Conservation (phyloP, 64 coral and sea anemone species). For the Trachythela sp. region DNA sequence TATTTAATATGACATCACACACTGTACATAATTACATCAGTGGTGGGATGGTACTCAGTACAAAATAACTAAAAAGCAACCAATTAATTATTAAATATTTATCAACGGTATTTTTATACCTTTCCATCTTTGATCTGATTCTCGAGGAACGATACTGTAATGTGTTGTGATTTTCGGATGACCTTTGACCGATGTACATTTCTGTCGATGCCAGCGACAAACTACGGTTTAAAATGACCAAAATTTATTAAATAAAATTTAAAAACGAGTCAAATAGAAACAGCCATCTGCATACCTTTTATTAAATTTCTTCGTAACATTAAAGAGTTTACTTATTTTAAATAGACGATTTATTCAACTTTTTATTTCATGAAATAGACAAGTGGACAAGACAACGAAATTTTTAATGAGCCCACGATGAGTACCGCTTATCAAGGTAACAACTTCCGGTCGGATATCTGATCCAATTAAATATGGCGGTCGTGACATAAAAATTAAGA, state of each 20-base stretch:
- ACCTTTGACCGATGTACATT: constrained; percentile 5
- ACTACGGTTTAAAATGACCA: not conserved
- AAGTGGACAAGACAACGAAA: not conserved
- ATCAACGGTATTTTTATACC: constrained; percentile 53
- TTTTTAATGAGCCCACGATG: not conserved
- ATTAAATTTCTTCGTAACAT: not conserved
- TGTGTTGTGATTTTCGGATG: constrained; percentile 91
- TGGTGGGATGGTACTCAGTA: no score
- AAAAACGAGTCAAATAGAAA: not conserved
- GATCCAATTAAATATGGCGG: not conserved
- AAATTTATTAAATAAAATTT: not conserved
- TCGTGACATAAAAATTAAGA: not conserved
- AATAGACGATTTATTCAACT: not conserved
- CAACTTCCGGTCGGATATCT: not conserved
- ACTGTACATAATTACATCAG: no score
- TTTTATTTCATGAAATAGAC: not conserved
- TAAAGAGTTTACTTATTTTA: not conserved
- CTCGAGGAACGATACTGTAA: constrained; percentile 77
- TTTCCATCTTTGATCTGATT: constrained; percentile 96
- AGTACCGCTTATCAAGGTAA: not conserved
- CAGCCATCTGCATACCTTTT: not conserved
- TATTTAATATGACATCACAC: no score
- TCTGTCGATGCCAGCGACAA: not conserved
- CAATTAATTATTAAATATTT: no score
- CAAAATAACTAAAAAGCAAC: no score